Conservation (phyloP, 2,113 vertebrate species). For the Ondatra zibethicus region DNA sequence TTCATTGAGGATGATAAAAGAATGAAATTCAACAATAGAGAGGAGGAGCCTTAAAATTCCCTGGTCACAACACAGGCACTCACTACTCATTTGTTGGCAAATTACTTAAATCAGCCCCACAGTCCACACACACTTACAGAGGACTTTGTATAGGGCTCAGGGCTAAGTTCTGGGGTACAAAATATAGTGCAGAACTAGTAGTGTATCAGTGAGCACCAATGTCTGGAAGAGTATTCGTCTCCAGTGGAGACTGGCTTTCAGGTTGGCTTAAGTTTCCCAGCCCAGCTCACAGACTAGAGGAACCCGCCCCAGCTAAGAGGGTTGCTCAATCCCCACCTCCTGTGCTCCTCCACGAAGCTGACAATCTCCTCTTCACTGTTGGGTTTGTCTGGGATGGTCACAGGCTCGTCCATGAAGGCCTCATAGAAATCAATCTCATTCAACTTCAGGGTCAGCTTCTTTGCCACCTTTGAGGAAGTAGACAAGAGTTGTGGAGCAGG, state of each 20-base stretch:
- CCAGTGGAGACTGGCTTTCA: not conserved
- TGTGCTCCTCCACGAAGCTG: slow-evolving; percentile 91
- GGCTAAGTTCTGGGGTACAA: not conserved
- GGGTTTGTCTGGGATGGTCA: slow-evolving; percentile 92
- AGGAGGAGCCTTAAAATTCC: not conserved
- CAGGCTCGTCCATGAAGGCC: slow-evolving; percentile 93
- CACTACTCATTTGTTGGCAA: not conserved
- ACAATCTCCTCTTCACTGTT: slow-evolving; percentile 92
- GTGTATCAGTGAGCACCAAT: not conserved
- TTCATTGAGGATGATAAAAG: not conserved
- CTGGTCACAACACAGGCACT: not conserved
- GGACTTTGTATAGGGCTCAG: not conserved
- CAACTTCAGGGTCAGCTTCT: slow-evolving; percentile 92
- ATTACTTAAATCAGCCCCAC: not conserved
- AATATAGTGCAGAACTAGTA: not conserved
- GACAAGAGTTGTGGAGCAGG: not conserved
- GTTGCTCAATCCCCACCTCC: slow-evolving; percentile 84
- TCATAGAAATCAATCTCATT: slow-evolving; percentile 96
- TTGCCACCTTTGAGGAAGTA: slow-evolving; percentile 89
- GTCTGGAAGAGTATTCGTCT: not conserved
- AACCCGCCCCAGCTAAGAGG: not conserved
- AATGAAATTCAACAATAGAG: not conserved
- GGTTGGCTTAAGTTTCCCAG: not conserved
- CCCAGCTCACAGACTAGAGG: not conserved
- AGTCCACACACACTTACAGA: not conserved